A percentile compares a stretch with the other conserved stretches of the same genome.
Evolutionary conservation across 2,888 invertebrate species (phyloP).

Genomic region (Clepsis dumicolana): DNA sequence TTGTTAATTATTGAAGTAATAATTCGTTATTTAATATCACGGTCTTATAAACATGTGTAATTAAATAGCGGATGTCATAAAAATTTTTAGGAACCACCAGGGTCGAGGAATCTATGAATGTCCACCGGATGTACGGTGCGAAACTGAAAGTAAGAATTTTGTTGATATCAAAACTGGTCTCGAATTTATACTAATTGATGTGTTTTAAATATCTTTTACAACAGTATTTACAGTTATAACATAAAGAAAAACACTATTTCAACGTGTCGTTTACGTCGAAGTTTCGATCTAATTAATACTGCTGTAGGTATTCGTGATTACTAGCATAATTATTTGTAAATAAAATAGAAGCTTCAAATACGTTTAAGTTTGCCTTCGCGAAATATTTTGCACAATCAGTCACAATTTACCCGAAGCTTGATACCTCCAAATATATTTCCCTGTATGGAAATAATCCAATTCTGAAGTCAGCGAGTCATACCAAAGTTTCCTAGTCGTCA

Average conservation of each 20-base stretch:
- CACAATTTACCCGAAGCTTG: not conserved
- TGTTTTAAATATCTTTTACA: too few species aligned
- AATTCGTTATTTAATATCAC: slow-evolving; percentile 16
- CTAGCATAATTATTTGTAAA: too few species aligned
- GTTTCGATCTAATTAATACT: too few species aligned
- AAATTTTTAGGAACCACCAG: slow-evolving; percentile 11
- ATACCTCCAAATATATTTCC: slow-evolving; percentile 2
- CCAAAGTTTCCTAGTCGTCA: slow-evolving; percentile 16
- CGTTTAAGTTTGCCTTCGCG: too few species aligned
- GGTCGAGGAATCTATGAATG: slow-evolving; percentile 9
- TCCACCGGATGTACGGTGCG: slow-evolving; percentile 13
- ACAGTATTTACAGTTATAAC: too few species aligned
- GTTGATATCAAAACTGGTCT: not conserved
- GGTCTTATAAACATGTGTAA: not conserved
- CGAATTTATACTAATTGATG: not conserved
- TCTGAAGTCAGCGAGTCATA: slow-evolving; percentile 3
- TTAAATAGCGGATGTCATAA: slow-evolving; percentile 24
- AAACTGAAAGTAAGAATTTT: slow-evolving; percentile 6
- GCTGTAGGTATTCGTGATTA: too few species aligned
- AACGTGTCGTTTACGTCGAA: too few species aligned
- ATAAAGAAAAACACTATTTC: too few species aligned
- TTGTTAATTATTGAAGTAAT: slow-evolving; percentile 9
- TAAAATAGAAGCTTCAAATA: too few species aligned
- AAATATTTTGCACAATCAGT: not conserved
- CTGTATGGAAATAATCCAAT: slow-evolving; percentile 21